These are phyloP conservation scores for Rissa tridactyla DNA, from an alignment of 2,113 vertebrate species.

Conservation along the genomic window DNA sequence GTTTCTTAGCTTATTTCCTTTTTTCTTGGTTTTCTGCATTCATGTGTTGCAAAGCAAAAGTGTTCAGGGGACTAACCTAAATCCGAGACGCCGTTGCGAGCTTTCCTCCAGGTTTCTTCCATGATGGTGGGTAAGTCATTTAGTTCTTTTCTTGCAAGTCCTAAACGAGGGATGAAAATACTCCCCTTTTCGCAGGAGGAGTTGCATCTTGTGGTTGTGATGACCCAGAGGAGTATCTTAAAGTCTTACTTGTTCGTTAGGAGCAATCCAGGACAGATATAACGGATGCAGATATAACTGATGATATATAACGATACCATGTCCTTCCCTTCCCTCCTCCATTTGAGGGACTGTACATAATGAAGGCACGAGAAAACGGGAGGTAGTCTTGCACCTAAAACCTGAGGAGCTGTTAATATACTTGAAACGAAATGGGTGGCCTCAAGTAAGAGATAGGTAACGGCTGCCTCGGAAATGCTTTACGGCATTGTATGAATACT, in stretches of 20 bases:
- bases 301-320: fast-evolving
- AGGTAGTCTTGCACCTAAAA: neutral
- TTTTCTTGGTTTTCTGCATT: neutral
- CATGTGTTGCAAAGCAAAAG: neutral
- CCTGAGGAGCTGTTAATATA: neutral
- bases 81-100: fast-evolving
- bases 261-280: neutral
- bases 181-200: neutral
- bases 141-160: neutral
- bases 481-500: neutral
- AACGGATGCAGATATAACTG: neutral
- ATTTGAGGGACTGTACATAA: fast-evolving
- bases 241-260: neutral
- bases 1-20: neutral
- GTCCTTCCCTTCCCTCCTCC: neutral
- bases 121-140: too few relatives aligned
- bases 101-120: neutral
- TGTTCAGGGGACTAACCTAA: too few relatives aligned
- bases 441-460: neutral
- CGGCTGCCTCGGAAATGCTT: neutral
- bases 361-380: neutral
- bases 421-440: neutral
- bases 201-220: neutral
- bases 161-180: neutral
- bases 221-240: neutral